These are phyloP conservation scores for Kryphioiulus occultus DNA, from an alignment of 2,888 invertebrate species.

Conservation along the genomic window DNA sequence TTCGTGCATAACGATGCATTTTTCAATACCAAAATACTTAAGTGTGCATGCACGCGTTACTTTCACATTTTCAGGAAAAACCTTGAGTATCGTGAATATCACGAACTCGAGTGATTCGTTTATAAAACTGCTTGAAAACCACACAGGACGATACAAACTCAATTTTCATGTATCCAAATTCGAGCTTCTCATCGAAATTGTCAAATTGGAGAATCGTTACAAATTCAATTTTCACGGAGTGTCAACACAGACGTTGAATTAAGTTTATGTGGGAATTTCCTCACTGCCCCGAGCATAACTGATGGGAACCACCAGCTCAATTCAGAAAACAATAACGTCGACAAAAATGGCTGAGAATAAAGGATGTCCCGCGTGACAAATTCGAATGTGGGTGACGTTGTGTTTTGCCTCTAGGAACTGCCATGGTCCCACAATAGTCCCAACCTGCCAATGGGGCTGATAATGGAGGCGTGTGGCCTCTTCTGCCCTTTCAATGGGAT, in stretches of 20 bases:
- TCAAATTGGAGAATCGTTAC: neutral
- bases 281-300: neutral
- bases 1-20: too few relatives aligned
- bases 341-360: neutral
- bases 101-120: too few relatives aligned
- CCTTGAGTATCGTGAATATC: too few relatives aligned
- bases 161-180: neutral
- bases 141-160: neutral
- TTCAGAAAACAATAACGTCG: constrained; percentile 7
- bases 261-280: neutral
- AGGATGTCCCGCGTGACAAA: neutral
- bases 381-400: neutral
- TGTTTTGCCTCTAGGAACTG: neutral
- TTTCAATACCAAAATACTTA: too few relatives aligned
- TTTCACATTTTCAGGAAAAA: too few relatives aligned
- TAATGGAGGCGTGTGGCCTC: constrained; percentile 23
- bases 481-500: constrained; percentile 23
- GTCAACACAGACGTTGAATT: neutral
- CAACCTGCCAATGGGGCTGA: neutral
- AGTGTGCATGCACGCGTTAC: too few relatives aligned
- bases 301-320: constrained; percentile 23
- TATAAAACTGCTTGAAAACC: neutral
- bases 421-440: neutral
- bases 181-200: neutral
- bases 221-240: constrained; percentile 12